These are phyloP conservation scores for Takifugu rubripes DNA, from an alignment of 2,797 vertebrate genomes.

Conservation along the genomic window DNA sequence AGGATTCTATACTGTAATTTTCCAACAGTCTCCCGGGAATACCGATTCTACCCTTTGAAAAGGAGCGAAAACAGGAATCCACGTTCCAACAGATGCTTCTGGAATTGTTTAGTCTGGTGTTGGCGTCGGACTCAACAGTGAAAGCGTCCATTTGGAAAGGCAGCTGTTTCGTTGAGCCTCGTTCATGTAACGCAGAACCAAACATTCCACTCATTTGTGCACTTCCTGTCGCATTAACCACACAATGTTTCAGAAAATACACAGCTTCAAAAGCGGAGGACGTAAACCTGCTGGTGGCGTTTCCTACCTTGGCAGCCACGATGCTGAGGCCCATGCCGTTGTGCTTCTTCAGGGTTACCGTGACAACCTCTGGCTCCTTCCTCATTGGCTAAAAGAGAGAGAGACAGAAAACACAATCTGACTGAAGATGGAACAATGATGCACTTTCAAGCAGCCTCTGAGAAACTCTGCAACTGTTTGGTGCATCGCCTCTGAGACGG, in stretches of 20 bases:
- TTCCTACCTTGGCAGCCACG: slow-evolving; percentile 95
- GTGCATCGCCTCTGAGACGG: slow-evolving; percentile 17
- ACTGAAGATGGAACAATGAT: slow-evolving; percentile 24
- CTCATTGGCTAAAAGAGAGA: slow-evolving; percentile 82
- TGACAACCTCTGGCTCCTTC: slow-evolving; percentile 96
- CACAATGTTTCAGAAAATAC: slow-evolving; percentile 1
- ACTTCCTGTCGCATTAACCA: slow-evolving; percentile 23
- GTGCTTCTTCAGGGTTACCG: slow-evolving; percentile 97
- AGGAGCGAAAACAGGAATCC: too few species aligned
- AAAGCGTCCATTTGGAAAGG: slow-evolving; percentile 40
- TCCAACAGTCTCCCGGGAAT: too few species aligned
- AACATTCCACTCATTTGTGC: slow-evolving; percentile 34
- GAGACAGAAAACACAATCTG: slow-evolving; percentile 40
- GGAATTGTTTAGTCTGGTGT: slow-evolving; percentile 55
- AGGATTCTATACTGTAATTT: too few species aligned
- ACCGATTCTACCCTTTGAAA: too few species aligned
- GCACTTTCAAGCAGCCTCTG: neutral
- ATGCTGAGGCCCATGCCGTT: slow-evolving; percentile 99
- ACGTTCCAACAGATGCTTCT: slow-evolving; percentile 24
- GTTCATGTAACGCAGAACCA: slow-evolving; percentile 7
- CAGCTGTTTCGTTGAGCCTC: slow-evolving; percentile 19
- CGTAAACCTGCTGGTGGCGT: slow-evolving; percentile 10
- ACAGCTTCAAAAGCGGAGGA: neutral
- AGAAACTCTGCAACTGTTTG: neutral
- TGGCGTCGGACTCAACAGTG: slow-evolving; percentile 57